A percentile compares a stretch with the other conserved stretches of the same genome.
Conservation (phyloP, 2,113 vertebrate species). For the Pyrgilauda ruficollis region DNA sequence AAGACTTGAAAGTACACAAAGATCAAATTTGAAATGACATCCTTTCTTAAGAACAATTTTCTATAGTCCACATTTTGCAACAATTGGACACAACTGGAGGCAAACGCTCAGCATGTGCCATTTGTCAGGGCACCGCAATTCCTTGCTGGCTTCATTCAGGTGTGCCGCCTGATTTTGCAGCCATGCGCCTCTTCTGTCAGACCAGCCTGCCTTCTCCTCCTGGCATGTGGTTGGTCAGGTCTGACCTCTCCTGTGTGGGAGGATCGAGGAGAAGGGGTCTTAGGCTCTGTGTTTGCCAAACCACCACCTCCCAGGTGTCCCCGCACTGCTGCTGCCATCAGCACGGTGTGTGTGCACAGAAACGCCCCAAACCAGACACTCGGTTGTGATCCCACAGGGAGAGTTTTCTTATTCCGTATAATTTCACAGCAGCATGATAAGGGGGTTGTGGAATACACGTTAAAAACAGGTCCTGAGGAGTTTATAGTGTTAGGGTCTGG, state of each 20-base stretch:
- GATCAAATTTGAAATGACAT: not conserved
- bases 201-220: not conserved
- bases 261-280: fast-evolving
- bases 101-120: fast-evolving
- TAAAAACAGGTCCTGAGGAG: not conserved
- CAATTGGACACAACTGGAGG: fast-evolving
- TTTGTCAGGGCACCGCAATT: not conserved
- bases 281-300: not conserved
- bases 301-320: fast-evolving
- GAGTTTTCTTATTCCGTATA: not conserved
- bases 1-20: not conserved
- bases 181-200: not conserved
- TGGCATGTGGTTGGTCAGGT: not conserved
- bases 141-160: not conserved
- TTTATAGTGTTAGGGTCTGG: not conserved
- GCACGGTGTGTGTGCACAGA: fast-evolving
- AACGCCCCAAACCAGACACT: fast-evolving
- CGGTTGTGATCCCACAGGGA: not conserved
- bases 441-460: not conserved
- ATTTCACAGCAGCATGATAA: not conserved
- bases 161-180: not conserved
- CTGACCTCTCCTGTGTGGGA: not conserved
- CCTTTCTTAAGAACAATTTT: not conserved
- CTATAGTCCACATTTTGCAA: not conserved
- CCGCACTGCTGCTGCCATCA: fast-evolving